Percentiles rank a stretch among this genome's conserved stretches.
Conservation (phyloP, 2,113 vertebrate genomes). For the Triplophysa siluroides region DNA sequence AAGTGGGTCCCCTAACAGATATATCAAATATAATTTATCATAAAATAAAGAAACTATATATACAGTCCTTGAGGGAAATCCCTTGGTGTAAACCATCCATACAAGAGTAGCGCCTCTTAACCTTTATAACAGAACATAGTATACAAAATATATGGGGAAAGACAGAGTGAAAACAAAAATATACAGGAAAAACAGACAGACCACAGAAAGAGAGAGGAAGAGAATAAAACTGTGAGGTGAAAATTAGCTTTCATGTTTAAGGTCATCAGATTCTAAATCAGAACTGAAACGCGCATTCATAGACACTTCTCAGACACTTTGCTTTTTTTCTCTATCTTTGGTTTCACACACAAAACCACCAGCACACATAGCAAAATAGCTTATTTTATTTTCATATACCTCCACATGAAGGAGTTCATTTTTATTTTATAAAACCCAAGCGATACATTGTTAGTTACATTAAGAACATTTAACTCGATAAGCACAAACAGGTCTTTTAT, state of each 20-base stretch:
- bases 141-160: not conserved
- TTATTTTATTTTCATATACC: not conserved
- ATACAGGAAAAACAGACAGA: not conserved
- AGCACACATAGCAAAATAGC: not conserved
- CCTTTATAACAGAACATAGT: too few species aligned
- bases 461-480: not conserved
- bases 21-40: too few species aligned
- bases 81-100: too few species aligned
- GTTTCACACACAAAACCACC: conserved; percentile 29
- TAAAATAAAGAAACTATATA: too few species aligned
- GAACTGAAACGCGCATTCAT: not conserved
- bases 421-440: conserved; percentile 12
- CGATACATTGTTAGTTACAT: not conserved
- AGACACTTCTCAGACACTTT: not conserved
- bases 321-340: not conserved
- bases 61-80: too few species aligned
- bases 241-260: not conserved
- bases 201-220: not conserved
- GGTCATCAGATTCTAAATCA: not conserved
- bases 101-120: too few species aligned
- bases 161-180: not conserved
- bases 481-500: too few species aligned
- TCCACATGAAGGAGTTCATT: not conserved
- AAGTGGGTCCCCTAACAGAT: too few species aligned
- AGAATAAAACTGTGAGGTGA: not conserved